A percentile compares a stretch with the other conserved stretches of the same genome.
Conservation (phyloP, 2,888 invertebrate genomes). For the Melieria picta region DNA sequence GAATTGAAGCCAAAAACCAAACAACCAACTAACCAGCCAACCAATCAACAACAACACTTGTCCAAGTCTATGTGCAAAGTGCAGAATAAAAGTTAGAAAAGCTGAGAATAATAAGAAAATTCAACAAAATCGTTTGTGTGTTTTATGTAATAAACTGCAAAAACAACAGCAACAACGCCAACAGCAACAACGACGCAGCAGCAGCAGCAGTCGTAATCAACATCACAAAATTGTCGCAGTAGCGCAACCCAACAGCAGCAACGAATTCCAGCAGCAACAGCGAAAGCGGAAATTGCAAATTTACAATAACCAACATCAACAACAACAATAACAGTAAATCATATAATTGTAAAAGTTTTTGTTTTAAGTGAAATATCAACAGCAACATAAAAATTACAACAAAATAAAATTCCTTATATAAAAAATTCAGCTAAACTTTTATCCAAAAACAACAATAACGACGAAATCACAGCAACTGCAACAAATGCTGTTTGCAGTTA, state of each 20-base stretch:
- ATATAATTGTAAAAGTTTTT: no score
- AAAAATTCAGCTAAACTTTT: no score
- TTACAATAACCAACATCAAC: constrained; percentile 35
- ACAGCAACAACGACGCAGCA: constrained; percentile 6
- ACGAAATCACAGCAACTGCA: constrained; percentile 11
- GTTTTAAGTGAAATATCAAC: constrained; percentile 29
- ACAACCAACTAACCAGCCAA: not conserved
- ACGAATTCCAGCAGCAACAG: constrained; percentile 17
- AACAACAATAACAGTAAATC: constrained; percentile 13
- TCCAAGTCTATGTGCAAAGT: not conserved
- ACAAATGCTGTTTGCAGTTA: constrained; percentile 30
- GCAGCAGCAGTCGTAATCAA: constrained; percentile 6
- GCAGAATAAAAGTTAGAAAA: not conserved
- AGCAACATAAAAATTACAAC: constrained; percentile 12
- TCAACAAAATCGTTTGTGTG: constrained; percentile 12
- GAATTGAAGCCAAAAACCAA: not conserved
- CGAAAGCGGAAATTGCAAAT: constrained; percentile 41
- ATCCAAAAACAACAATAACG: constrained; percentile 12
- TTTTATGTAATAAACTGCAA: constrained; percentile 4
- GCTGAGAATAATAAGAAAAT: constrained; percentile 11
- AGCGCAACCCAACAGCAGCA: constrained; percentile 13
- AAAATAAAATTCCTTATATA: not conserved
- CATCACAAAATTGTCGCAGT: constrained; percentile 17
- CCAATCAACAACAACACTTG: not conserved
- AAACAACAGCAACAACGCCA: constrained; percentile 4